Percentiles rank a stretch among this genome's conserved stretches.
These are phyloP conservation scores for Aurelia aurita complex sp. Pacific DNA, from an alignment of 30 jellyfish, hydroid and myxozoan species.

Conservation along the genomic window DNA sequence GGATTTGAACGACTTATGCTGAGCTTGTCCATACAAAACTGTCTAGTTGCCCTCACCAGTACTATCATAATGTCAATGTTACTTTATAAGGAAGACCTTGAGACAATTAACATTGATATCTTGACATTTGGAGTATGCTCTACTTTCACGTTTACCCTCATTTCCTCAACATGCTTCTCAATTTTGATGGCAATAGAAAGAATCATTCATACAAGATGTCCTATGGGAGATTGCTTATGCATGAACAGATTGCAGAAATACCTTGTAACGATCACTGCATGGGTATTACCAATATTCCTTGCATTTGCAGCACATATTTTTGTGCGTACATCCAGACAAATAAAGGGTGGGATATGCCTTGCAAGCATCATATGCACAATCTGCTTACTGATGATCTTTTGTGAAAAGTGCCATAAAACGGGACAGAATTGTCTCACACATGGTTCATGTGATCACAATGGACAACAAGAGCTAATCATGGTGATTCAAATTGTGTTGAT, in stretches of 20 bases:
- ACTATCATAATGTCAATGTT: background rate
- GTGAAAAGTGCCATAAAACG: background rate
- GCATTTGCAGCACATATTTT: background rate
- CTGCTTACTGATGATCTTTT: background rate
- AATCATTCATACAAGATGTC: background rate
- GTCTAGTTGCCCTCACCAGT: background rate
- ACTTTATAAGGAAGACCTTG: background rate
- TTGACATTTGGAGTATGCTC: background rate
- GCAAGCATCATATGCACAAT: background rate
- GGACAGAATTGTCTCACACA: background rate
- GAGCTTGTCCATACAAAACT: background rate
- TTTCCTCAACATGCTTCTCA: background rate
- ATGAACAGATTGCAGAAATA: background rate
- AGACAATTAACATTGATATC: background rate
- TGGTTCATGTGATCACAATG: background rate
- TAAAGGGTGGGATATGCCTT: slow-evolving; percentile 2
- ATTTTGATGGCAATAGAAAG: background rate
- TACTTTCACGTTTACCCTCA: background rate
- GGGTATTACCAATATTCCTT: slow-evolving; percentile 13
- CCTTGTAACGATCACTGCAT: background rate
- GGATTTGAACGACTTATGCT: background rate
- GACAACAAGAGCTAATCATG: background rate
- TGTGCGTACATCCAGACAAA: background rate
- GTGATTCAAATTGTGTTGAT: background rate
- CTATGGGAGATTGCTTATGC: background rate